Percentiles rank a stretch among this genome's conserved stretches.
Conservation (phyloP, 1,140 invertebrate species). For the Drosophila arawakana region DNA sequence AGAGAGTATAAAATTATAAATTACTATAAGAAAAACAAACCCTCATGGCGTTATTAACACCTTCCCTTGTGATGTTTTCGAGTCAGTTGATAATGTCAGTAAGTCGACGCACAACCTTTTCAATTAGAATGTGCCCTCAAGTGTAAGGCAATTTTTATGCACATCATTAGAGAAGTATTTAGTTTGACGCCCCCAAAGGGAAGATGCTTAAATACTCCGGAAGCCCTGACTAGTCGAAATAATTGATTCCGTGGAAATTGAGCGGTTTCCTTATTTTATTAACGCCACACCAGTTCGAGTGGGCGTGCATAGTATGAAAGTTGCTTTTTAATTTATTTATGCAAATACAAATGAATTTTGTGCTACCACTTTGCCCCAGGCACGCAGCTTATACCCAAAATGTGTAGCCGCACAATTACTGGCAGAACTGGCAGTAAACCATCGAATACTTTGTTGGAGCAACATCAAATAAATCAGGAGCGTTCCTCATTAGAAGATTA, state of each 20-base stretch:
- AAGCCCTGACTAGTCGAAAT: constrained; percentile 57
- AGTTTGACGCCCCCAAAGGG: constrained; percentile 29
- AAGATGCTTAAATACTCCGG: constrained; percentile 11
- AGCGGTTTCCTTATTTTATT: constrained; percentile 66
- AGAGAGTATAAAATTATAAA: too few species aligned
- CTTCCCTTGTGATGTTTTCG: constrained; percentile 1
- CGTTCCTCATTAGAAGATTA: constrained; percentile 33
- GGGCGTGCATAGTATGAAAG: constrained; percentile 6
- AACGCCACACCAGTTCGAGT: constrained; percentile 29
- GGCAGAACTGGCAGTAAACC: not conserved
- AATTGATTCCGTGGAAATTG: constrained; percentile 72
- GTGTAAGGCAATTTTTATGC: constrained; percentile 75
- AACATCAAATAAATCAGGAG: constrained; percentile 41
- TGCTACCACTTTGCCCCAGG: constrained; percentile 43
- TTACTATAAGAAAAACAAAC: not conserved
- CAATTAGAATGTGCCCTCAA: constrained; percentile 68
- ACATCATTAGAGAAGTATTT: constrained; percentile 78
- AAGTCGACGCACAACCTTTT: constrained; percentile 45
- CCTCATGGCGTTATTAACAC: not conserved
- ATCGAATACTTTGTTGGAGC: constrained; percentile 21
- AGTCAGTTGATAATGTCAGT: constrained; percentile 19
- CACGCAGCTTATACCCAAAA: constrained; percentile 34
- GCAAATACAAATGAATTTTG: constrained; percentile 62
- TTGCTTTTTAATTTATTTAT: constrained; percentile 73
- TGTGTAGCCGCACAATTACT: constrained; percentile 42